A percentile compares a stretch with the other conserved stretches of the same genome.
These are phyloP conservation scores for Dermolepida albohirtum DNA, from an alignment of 2,888 invertebrate genomes.

Conservation along the genomic window DNA sequence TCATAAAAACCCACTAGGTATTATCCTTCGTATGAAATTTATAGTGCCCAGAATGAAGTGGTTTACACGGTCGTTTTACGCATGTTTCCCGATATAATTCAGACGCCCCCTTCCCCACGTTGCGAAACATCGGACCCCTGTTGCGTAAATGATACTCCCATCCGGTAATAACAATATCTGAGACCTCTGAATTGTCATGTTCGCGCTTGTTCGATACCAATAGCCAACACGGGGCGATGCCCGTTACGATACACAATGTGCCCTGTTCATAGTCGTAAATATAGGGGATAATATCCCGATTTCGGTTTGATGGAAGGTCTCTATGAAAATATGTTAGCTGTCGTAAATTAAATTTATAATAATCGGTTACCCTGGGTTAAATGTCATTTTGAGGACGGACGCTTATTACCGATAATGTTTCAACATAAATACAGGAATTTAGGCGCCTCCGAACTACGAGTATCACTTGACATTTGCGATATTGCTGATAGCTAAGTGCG, in stretches of 20 bases:
- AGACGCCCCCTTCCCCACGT: not conserved
- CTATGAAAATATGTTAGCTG: too few species aligned
- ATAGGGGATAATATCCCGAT: too few species aligned
- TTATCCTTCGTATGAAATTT: conserved; percentile 33
- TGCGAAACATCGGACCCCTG: not conserved
- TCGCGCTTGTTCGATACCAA: conserved; percentile 17
- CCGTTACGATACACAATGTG: not conserved
- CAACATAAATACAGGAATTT: too few species aligned
- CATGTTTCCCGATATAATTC: conserved; percentile 10
- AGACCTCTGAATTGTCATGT: conserved; percentile 1
- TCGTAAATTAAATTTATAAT: too few species aligned
- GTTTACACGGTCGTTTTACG: conserved; percentile 17
- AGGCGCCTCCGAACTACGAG: too few species aligned
- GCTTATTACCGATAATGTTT: too few species aligned
- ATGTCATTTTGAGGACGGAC: too few species aligned
- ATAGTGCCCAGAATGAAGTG: conserved; percentile 30
- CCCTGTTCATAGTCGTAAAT: conserved; percentile 44
- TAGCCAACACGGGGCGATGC: not conserved
- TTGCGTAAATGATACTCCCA: conserved; percentile 10
- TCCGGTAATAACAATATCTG: conserved; percentile 10
- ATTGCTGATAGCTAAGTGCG: too few species aligned
- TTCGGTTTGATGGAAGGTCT: too few species aligned
- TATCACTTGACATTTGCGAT: too few species aligned
- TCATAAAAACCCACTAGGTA: conserved; percentile 27
- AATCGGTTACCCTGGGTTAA: too few species aligned